A percentile compares a stretch with the other conserved stretches of the same genome.
Evolutionary conservation across 2,797 vertebrate genomes (phyloP).

Genomic region (Atherinosoma microstoma): DNA sequence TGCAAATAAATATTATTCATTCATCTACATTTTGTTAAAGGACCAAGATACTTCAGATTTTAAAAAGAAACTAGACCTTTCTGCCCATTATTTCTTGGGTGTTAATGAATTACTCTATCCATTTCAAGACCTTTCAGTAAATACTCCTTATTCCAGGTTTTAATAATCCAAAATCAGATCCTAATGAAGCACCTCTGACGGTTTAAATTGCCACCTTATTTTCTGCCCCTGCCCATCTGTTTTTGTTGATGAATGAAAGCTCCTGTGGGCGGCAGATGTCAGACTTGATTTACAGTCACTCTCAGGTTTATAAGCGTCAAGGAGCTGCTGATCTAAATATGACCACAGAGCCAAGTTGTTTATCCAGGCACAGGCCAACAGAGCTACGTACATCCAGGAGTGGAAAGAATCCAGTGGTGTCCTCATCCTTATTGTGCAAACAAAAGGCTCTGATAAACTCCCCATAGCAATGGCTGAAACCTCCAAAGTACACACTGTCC

Average conservation of each 20-base stretch:
- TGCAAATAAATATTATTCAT: too few relatives aligned
- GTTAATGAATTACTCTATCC: too few relatives aligned
- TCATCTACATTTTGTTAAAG: too few relatives aligned
- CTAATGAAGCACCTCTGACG: background rate
- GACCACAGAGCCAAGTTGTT: conserved; percentile 38
- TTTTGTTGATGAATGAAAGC: conserved; percentile 19
- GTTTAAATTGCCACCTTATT: background rate
- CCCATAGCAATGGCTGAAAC: conserved; percentile 39
- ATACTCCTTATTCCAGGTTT: background rate
- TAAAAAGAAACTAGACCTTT: too few relatives aligned
- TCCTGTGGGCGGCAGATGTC: conserved; percentile 15
- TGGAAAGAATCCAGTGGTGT: conserved; percentile 53
- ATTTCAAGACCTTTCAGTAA: background rate
- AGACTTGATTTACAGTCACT: conserved; percentile 14
- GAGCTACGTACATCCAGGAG: conserved; percentile 10
- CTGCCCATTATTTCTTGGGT: too few relatives aligned
- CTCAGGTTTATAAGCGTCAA: conserved; percentile 5
- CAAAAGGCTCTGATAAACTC: conserved; percentile 46
- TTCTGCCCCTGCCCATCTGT: conserved; percentile 1
- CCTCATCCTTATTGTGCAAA: conserved; percentile 45
- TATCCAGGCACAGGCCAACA: conserved; percentile 17
- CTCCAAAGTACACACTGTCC: conserved; percentile 14
- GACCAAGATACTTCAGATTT: too few relatives aligned
- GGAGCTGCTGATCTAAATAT: conserved; percentile 41
- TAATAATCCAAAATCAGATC: background rate